Percentiles rank a stretch among this genome's conserved stretches.
Conservation (phyloP, 2,113 vertebrate genomes). For the Callocephalon fimbriatum region DNA sequence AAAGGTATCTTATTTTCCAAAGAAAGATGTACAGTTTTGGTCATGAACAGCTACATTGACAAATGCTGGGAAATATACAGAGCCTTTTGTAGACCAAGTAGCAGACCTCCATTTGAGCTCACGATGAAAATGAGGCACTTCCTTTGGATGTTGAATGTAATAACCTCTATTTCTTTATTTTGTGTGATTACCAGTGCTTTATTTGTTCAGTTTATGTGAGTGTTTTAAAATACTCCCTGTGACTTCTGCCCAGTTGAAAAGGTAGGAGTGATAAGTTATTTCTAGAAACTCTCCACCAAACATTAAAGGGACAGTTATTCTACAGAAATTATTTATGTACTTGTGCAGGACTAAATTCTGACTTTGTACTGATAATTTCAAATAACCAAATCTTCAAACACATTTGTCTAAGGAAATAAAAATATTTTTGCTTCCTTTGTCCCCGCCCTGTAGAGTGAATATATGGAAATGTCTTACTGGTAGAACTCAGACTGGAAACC, state of each 20-base stretch:
- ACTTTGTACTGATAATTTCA: not conserved
- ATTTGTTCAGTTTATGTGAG: not conserved
- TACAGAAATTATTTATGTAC: not conserved
- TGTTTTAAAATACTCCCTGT: not conserved
- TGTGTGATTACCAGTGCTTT: not conserved
- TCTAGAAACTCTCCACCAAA: not conserved
- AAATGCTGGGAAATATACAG: constrained; percentile 85
- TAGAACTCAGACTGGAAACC: not conserved
- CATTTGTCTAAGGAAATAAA: not conserved
- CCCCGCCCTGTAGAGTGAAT: not conserved
- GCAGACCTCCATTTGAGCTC: constrained; percentile 43
- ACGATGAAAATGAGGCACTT: constrained; percentile 85
- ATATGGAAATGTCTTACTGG: not conserved
- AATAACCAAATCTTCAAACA: not conserved
- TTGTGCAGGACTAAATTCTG: not conserved
- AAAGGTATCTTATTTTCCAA: constrained; percentile 83
- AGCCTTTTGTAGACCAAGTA: constrained; percentile 39
- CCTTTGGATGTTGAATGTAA: constrained; percentile 89
- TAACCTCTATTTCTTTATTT: not conserved
- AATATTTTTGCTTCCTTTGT: not conserved
- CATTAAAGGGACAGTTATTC: not conserved
- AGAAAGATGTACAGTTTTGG: constrained; percentile 35
- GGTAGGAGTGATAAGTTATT: not conserved
- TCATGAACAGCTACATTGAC: constrained; percentile 60
- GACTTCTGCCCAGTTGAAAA: not conserved